Percentiles rank a stretch among this genome's conserved stretches.
Conservation (phyloP, 2,888 invertebrate genomes). For the Chamaedrilus cognettii region DNA sequence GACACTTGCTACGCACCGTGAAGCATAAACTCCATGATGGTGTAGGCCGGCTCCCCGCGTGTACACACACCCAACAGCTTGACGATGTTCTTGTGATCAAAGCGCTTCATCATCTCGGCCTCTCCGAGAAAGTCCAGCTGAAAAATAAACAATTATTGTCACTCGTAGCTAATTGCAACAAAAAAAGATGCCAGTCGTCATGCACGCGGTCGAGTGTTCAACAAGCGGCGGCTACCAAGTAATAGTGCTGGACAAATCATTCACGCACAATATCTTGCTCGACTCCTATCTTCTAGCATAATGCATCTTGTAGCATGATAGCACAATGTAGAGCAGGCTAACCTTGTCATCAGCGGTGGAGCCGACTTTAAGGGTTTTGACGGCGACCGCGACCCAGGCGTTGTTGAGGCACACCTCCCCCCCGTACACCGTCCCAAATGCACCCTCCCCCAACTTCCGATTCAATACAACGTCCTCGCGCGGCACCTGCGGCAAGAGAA, state of each 20-base stretch:
- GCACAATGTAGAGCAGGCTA: neutral
- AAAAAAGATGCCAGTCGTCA: no score
- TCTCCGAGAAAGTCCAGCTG: conserved; percentile 84
- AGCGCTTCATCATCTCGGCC: conserved; percentile 91
- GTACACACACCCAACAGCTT: conserved; percentile 83
- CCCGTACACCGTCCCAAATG: conserved; percentile 90
- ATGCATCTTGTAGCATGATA: no score
- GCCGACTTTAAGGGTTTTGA: conserved; percentile 84
- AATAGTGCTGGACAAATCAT: no score
- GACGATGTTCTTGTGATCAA: conserved; percentile 87
- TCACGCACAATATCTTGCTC: no score
- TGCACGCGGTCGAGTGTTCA: no score
- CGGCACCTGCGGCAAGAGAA: no score
- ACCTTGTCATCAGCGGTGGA: conserved; percentile 80
- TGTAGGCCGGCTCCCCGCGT: conserved; percentile 82
- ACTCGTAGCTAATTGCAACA: no score
- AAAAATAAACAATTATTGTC: no score
- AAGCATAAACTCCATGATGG: conserved; percentile 92
- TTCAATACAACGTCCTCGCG: conserved; percentile 75
- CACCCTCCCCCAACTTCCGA: conserved; percentile 70
- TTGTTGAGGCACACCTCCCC: conserved; percentile 78
- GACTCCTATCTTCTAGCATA: no score
- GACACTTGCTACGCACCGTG: conserved; percentile 69
- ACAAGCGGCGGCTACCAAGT: no score
- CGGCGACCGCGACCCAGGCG: conserved; percentile 68